Percentiles rank a stretch among this genome's conserved stretches.
Conservation (phyloP, 2,888 invertebrate species). For the Tiliacea citrago region DNA sequence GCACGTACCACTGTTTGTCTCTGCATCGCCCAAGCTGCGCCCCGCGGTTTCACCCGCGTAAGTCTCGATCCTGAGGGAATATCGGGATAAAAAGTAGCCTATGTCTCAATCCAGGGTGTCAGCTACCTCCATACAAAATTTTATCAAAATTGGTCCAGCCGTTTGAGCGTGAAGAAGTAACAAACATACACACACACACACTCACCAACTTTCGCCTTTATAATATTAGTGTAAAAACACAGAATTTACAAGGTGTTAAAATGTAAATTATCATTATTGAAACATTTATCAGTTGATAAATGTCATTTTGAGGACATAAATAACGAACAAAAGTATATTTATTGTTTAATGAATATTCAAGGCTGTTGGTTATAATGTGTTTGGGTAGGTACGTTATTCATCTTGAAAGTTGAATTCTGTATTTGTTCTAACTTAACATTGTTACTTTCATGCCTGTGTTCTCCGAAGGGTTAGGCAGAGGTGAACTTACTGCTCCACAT, state of each 20-base stretch:
- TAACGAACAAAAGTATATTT: slow-evolving; percentile 53
- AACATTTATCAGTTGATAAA: slow-evolving; percentile 64
- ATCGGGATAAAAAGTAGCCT: too few relatives aligned
- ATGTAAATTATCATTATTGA: slow-evolving; percentile 61
- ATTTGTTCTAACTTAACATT: background rate
- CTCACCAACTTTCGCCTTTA: too few relatives aligned
- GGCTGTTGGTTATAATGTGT: slow-evolving; percentile 17
- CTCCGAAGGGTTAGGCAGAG: background rate
- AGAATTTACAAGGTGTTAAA: slow-evolving; percentile 40
- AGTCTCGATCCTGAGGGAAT: too few relatives aligned
- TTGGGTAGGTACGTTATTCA: background rate
- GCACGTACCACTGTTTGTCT: too few relatives aligned
- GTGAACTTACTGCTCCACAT: background rate
- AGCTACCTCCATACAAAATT: too few relatives aligned
- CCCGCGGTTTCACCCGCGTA: too few relatives aligned
- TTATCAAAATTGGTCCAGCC: too few relatives aligned
- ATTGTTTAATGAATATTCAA: slow-evolving; percentile 52
- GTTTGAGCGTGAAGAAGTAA: too few relatives aligned
- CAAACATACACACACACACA: too few relatives aligned
- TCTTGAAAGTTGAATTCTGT: background rate
- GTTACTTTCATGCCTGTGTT: background rate
- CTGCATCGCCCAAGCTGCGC: too few relatives aligned
- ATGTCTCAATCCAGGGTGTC: too few relatives aligned
- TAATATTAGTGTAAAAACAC: too few relatives aligned
- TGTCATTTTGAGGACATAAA: slow-evolving; percentile 44